Percentiles rank a stretch among this genome's conserved stretches.
Conservation (phyloP, 2,888 invertebrate species). For the Lycia hirtaria region DNA sequence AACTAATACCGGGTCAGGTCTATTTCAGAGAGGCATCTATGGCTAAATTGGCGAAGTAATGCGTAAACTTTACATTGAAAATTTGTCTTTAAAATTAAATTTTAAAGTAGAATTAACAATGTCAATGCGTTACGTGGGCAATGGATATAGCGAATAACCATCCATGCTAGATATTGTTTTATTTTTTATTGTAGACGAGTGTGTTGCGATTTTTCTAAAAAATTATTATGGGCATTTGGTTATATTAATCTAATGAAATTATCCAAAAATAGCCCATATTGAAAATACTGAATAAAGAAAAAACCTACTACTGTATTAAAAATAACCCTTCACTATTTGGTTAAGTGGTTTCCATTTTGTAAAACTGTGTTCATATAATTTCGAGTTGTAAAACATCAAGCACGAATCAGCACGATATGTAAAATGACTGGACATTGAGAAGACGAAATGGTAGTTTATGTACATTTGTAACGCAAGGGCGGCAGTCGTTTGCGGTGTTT, state of each 20-base stretch:
- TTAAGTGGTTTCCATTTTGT: not conserved
- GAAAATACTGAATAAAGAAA: not conserved
- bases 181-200: no score
- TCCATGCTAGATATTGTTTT: no score
- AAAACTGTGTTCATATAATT: conserved; percentile 6
- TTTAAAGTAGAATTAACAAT: no score
- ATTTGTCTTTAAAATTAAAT: no score
- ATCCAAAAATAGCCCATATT: no score
- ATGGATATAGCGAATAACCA: no score
- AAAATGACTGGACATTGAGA: conserved; percentile 18
- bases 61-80: no score
- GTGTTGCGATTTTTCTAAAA: no score
- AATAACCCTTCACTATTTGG: not conserved
- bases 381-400: conserved; percentile 5
- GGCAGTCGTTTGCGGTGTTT: conserved; percentile 3
- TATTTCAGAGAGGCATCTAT: not conserved
- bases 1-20: conserved; percentile 10
- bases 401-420: conserved; percentile 18
- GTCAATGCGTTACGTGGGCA: no score
- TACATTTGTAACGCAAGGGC: conserved; percentile 25
- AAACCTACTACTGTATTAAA: not conserved
- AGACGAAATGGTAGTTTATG: conserved; percentile 8
- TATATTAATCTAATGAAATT: no score
- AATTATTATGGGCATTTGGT: no score
- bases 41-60: no score